These are phyloP conservation scores for Exephanes ischioxanthus DNA, from an alignment of 2,888 invertebrate species.

Conservation along the genomic window DNA sequence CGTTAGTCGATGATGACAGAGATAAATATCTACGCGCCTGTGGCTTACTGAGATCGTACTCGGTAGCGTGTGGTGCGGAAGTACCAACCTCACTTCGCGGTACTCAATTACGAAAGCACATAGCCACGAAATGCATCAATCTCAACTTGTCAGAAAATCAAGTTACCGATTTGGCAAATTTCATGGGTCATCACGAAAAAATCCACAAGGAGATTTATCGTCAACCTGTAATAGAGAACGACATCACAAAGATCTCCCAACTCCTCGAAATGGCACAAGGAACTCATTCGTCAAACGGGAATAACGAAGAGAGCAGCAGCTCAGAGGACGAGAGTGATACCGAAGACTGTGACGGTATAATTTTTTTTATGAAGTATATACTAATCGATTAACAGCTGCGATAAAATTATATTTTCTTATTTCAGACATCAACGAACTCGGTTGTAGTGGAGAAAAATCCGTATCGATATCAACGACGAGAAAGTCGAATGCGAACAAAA, in stretches of 20 bases:
- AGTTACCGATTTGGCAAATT: constrained; percentile 59
- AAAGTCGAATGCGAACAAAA: background rate
- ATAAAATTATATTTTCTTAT: background rate
- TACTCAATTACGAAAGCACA: constrained; percentile 65
- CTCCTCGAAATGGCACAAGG: constrained; percentile 71
- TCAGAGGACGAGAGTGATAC: constrained; percentile 20
- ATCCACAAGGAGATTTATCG: constrained; percentile 69
- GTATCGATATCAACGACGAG: background rate
- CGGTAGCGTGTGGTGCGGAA: constrained; percentile 71
- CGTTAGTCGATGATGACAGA: constrained; percentile 36
- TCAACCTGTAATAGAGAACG: constrained; percentile 69
- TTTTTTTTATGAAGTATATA: background rate
- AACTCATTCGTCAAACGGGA: background rate
- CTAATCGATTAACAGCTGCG: background rate
- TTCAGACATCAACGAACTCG: background rate
- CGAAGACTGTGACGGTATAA: background rate
- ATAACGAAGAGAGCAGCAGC: constrained; percentile 7
- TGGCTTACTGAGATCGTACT: constrained; percentile 68
- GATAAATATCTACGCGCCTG: constrained; percentile 72
- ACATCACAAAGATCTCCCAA: constrained; percentile 72
- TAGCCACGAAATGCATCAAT: constrained; percentile 66
- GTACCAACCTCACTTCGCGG: constrained; percentile 68
- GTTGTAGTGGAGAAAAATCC: background rate
- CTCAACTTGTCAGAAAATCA: constrained; percentile 57
- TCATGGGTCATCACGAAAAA: constrained; percentile 67